Conservation (phyloP, 1,140 invertebrate species). For the Aphelinus atriplicis region DNA sequence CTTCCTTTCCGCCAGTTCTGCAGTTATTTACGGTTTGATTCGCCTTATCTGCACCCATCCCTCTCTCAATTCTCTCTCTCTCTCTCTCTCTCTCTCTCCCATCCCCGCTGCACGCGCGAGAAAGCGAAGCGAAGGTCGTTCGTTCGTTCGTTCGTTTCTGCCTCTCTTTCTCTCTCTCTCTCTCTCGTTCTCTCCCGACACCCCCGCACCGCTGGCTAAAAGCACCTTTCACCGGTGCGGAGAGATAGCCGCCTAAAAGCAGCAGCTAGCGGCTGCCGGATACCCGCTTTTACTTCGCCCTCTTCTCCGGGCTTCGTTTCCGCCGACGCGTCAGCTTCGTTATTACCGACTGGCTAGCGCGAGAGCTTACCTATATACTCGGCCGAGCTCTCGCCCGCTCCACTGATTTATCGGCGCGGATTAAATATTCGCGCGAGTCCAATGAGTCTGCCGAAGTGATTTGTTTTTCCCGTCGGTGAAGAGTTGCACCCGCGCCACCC, state of each 20-base stretch:
- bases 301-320: constrained; percentile 51
- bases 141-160: constrained; percentile 2
- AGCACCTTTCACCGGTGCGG: constrained; percentile 23
- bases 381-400: constrained; percentile 16
- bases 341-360: constrained; percentile 47
- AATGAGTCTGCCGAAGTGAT: constrained; percentile 47
- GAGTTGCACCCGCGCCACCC: no score
- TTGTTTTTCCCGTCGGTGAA: constrained; percentile 34
- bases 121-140: constrained; percentile 37
- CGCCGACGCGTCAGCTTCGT: constrained; percentile 49
- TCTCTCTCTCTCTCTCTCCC: constrained; percentile 51
- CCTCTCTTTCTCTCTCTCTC: background rate
- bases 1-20: constrained; percentile 58
- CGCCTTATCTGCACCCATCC: constrained; percentile 63
- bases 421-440: constrained; percentile 52
- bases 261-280: constrained; percentile 48
- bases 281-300: constrained; percentile 53
- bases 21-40: constrained; percentile 68
- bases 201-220: constrained; percentile 10
- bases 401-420: constrained; percentile 55
- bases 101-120: constrained; percentile 27
- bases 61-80: constrained; percentile 53
- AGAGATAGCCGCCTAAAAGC: constrained; percentile 53
- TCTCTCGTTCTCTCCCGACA: constrained; percentile 3
- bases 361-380: constrained; percentile 18